Conservation (phyloP, 1,140 invertebrate genomes). For the Aporrectodea caliginosa region DNA sequence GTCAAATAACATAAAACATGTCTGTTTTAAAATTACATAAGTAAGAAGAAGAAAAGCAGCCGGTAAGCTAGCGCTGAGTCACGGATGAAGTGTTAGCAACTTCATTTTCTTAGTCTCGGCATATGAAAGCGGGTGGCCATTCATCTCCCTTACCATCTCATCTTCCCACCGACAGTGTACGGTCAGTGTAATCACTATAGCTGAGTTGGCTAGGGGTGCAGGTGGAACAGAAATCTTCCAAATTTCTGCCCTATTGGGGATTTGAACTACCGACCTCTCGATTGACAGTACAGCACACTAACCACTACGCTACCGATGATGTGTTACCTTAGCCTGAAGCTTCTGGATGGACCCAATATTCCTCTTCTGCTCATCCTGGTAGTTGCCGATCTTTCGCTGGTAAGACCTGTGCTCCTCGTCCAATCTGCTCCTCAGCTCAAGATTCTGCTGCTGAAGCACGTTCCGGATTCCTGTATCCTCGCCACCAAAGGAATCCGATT, state of each 20-base stretch:
- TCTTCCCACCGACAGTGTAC: neutral
- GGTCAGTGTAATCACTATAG: neutral
- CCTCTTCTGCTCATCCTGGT: neutral
- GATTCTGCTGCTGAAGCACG: neutral
- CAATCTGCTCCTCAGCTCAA: neutral
- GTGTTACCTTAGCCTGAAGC: neutral
- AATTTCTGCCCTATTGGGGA: too few relatives aligned
- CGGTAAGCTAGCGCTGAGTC: too few relatives aligned
- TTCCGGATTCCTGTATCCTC: neutral
- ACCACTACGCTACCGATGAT: neutral
- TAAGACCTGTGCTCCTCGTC: neutral
- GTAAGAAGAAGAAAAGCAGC: too few relatives aligned
- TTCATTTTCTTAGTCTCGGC: too few relatives aligned
- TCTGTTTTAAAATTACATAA: too few relatives aligned
- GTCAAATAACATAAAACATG: too few relatives aligned
- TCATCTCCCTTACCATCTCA: too few relatives aligned
- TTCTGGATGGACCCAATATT: neutral
- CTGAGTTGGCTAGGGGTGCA: too few relatives aligned
- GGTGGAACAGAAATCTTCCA: too few relatives aligned
- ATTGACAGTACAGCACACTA: neutral
- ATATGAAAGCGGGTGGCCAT: too few relatives aligned
- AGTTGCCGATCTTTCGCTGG: neutral
- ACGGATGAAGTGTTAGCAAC: too few relatives aligned
- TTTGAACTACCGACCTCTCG: too few relatives aligned
- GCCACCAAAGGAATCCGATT: neutral